Evolutionary conservation across 2,113 vertebrate genomes (phyloP).

Genomic region (Nycticorax nycticorax): DNA sequence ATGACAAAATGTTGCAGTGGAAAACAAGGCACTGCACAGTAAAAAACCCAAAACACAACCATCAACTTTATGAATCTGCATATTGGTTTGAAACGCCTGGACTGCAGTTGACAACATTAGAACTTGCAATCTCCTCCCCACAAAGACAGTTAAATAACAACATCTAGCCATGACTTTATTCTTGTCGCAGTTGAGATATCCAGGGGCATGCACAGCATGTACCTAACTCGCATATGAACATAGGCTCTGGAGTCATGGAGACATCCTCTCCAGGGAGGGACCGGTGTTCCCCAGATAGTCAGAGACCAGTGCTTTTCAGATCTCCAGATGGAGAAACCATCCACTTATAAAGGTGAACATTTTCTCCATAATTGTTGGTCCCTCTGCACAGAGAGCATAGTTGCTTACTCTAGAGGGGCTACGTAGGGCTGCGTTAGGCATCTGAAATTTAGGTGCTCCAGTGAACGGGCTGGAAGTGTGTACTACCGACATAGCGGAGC

Average conservation of each 20-base stretch:
- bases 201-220: background rate
- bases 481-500: fast-evolving
- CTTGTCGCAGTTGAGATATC: too few relatives aligned
- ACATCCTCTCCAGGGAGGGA: background rate
- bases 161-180: background rate
- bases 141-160: background rate
- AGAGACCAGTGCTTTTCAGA: background rate
- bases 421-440: background rate
- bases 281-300: background rate
- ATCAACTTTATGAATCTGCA: background rate
- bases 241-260: background rate
- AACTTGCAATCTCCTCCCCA: background rate
- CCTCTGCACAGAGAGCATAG: background rate
- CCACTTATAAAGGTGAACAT: background rate
- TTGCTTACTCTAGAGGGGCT: background rate
- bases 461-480: fast-evolving
- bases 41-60: background rate
- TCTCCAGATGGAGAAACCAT: background rate
- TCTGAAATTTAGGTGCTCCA: too few relatives aligned
- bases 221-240: background rate
- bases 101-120: background rate
- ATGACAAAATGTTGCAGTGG: background rate
- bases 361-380: background rate
- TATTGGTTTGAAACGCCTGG: background rate
- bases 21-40: background rate